Percentiles rank a stretch among this genome's conserved stretches.
These are phyloP conservation scores for Pseudomyrmex concolor DNA, from an alignment of 1,140 invertebrate species.

Conservation along the genomic window DNA sequence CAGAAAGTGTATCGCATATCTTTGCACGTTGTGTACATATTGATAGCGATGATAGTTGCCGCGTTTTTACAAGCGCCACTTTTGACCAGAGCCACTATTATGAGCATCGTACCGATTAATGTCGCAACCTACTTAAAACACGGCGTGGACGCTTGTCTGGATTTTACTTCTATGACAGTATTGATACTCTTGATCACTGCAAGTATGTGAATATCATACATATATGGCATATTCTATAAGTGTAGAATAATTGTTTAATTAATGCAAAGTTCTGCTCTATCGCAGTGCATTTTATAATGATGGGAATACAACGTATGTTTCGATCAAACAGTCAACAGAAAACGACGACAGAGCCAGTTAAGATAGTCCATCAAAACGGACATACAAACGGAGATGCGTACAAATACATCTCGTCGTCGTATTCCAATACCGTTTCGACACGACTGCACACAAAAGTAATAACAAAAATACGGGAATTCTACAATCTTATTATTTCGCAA, in stretches of 20 bases:
- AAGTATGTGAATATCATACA: slow-evolving; percentile 67
- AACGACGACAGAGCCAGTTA: slow-evolving; percentile 13
- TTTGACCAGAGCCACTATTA: slow-evolving; percentile 77
- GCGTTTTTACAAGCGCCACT: slow-evolving; percentile 81
- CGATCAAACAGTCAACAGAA: slow-evolving; percentile 37
- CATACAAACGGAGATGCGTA: slow-evolving; percentile 31
- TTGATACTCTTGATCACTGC: slow-evolving; percentile 81
- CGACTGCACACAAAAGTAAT: slow-evolving; percentile 7
- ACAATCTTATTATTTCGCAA: slow-evolving; percentile 40
- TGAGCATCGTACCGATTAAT: slow-evolving; percentile 81
- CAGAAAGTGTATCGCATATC: slow-evolving; percentile 75
- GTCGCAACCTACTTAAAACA: slow-evolving; percentile 80
- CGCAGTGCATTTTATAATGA: slow-evolving; percentile 80
- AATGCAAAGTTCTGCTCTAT: not conserved
- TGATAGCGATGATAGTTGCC: slow-evolving; percentile 81
- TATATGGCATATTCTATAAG: not conserved
- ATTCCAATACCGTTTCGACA: not conserved
- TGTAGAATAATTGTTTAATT: not conserved
- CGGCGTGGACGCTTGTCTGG: slow-evolving; percentile 78
- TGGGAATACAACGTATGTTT: slow-evolving; percentile 74
- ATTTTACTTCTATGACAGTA: slow-evolving; percentile 80
- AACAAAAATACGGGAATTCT: slow-evolving; percentile 4
- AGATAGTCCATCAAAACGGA: slow-evolving; percentile 33
- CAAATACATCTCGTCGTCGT: slow-evolving; percentile 36
- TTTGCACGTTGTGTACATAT: slow-evolving; percentile 78